Evolutionary conservation across 2,113 vertebrate genomes (phyloP), one percentile per base, ranked within the genome.

Genomic region (Orycteropus afer): DNA sequence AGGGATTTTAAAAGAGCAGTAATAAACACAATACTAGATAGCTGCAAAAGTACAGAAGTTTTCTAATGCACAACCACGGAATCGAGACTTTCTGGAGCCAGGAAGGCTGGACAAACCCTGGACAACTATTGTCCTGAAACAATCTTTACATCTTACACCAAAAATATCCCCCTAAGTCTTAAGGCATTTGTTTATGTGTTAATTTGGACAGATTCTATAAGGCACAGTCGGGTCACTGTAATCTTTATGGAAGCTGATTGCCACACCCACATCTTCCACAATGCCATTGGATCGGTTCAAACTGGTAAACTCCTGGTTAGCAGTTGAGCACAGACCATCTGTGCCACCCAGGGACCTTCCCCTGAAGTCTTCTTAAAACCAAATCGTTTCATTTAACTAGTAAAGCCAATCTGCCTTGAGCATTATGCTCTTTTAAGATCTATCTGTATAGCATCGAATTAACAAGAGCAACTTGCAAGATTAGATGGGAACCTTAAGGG

Each of bases 1-100:
- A 81, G 12, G 32, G 57, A 88, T 82, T 88, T 84, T 74, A 61
- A 69, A 69, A 96, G n/a, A 79, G 37, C 37, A 89, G 67, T 47
- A 79, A 37, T 51, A 61, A 87, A 77, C 14, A 82, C 29, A 76
- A 27, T 74, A 42, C 40, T 15, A 89, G 57, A 40, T 45, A 53
- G 2, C 25, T 65, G 37, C 27, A 73, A 95, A 79, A 95, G 45
- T 13, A 67, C 59, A 89, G 5, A 25, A 20, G 5, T 37, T 83
- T 69, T 37, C 80, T 84, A 37, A 71, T 71, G 67, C 65, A 67
- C 34, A 71, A 40, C 67, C 20, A 10, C 23, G 20, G 67, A 22
- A 71, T 71, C 67, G 18, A 37, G 18, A 71, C 37, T 40, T 71
- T 40, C 67, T 71, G 67, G 20, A 67, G 65, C 18, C n/a, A 71